Evolutionary conservation across 2,113 vertebrate genomes (phyloP), one percentile per base, ranked within the genome.

Genomic region (Myiozetetes cayanensis): DNA sequence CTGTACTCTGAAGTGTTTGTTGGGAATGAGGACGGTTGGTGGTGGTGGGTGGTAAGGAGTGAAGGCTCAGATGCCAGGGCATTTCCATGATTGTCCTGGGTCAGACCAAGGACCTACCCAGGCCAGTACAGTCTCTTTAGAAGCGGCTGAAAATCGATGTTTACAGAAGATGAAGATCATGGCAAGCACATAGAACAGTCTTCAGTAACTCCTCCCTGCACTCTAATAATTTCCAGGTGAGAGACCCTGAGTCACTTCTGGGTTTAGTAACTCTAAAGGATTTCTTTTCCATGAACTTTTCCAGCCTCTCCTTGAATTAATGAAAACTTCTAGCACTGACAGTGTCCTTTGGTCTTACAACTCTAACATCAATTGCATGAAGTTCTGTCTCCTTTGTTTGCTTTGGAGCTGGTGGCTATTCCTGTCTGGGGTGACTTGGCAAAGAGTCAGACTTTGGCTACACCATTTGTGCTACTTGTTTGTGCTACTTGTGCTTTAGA

Each of bases 21-120:
- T 14, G 4, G 2, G 28, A 58, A 53, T 16, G 33, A 59, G 35
- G 23, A 6, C 1, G 3, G 12, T 0, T 72, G 49, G n/a, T 72
- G 49, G 33, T 35, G n/a, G 33, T 19, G 13, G 30, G 46, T 56
- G 28, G 23, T 14, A 8, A n/a, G 46, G 47, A 71, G 37, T 8
- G 41, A 65, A 87, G 44, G 56, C 8, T 35, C 47, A 66, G 21
- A 12, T 13, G 43, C 2, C 58, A 37, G 22, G 25, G 11, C 7
- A 50, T 44, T 74, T 67, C 65, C 31, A 15, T 66, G 47, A 9
- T 9, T 35, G n/a, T 73, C 16, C 28, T 81, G 35, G 33, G 8
- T 52, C 82, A 72, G 33, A 44, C 8, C 59, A 53, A 39, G 75
- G n/a, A 25, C 39, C 31, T 41, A 37, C 46, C 55, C 31, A 66